Evolutionary conservation across 2,888 invertebrate genomes (phyloP).

Genomic region (Lissocephala sabroskyi): DNA sequence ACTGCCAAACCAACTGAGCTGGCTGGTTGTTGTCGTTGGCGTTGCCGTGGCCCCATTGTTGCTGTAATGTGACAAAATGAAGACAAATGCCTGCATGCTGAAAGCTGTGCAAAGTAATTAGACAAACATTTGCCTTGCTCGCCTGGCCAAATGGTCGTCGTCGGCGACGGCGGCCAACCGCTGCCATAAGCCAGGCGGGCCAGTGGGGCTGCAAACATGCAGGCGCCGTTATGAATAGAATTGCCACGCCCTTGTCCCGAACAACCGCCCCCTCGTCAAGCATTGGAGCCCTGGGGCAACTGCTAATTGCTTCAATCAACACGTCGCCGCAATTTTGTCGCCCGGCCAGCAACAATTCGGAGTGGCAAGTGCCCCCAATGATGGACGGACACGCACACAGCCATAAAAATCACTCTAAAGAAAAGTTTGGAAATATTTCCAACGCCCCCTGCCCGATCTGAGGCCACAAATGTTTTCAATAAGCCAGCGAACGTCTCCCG

Average conservation of each 20-base stretch:
- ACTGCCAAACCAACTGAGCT: neutral
- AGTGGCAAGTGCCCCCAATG: too few relatives aligned
- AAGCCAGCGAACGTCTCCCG: constrained; percentile 11
- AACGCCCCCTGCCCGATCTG: too few relatives aligned
- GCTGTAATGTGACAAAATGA: constrained; percentile 50
- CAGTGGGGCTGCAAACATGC: too few relatives aligned
- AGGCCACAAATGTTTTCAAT: constrained; percentile 46
- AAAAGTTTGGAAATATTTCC: too few relatives aligned
- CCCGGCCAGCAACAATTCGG: too few relatives aligned
- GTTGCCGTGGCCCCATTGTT: constrained; percentile 7
- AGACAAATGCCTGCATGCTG: constrained; percentile 66
- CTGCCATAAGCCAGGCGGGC: too few relatives aligned
- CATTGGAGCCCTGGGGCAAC: too few relatives aligned
- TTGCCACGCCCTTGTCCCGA: neutral
- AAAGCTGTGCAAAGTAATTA: constrained; percentile 69
- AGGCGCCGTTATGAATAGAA: neutral
- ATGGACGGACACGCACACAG: too few relatives aligned
- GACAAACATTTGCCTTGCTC: constrained; percentile 60
- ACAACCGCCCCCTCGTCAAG: neutral
- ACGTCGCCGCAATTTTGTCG: constrained; percentile 46
- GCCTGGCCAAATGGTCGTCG: constrained; percentile 11
- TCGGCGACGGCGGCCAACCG: too few relatives aligned
- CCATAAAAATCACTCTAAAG: too few relatives aligned
- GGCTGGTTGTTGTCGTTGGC: neutral
- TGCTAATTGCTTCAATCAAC: constrained; percentile 69